Base-by-base conservation (phyloP, 2,888 invertebrate species). In the Isotomurus palustris region DNA sequence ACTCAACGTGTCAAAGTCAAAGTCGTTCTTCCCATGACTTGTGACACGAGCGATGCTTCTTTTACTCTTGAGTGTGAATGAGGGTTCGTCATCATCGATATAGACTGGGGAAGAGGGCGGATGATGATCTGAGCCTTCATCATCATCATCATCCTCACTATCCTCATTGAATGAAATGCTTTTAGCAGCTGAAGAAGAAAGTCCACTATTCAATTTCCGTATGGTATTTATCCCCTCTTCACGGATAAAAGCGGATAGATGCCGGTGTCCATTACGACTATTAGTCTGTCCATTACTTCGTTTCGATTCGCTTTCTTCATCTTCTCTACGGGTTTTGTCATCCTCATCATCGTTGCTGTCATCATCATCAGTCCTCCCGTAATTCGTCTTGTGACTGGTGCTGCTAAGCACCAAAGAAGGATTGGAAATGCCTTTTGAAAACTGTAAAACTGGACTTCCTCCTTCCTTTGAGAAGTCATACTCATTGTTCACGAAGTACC, bases 401-500 rank as follows among this genome's bases (percentile, higher is more conserved):
- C 35, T 36, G 12, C 17, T 19, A 41, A 29, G 21, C 24, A 43
- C 43, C 43, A 43, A 24, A 22, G 43, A 43, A 22, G 43, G 24
- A 24, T 24, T 24, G 22, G 22, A 8, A 6, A 21, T 24, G 19
- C 24, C 24, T n/a, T n/a, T n/a, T n/a, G n/a, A n/a, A n/a, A n/a
- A n/a, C n/a, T n/a, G n/a, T n/a, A n/a, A n/a, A n/a, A n/a, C n/a
- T n/a, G n/a, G n/a, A n/a, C n/a, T n/a, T n/a, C n/a, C n/a, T n/a
- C n/a, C n/a, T n/a, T n/a, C n/a, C n/a, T n/a, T n/a, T n/a, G n/a
- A n/a, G n/a, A n/a, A n/a, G n/a, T n/a, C n/a, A n/a, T n/a, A n/a
- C n/a, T 57, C 55, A 19, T 44, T 35, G 50, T 25, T 54, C 22
- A 56, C 48, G 56, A 62, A 66, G 58, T 62, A 65, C 14, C 54